phyloP scores from a whole-genome alignment of 2,888 invertebrate species.

The Hypomecis atomaria region DNA sequence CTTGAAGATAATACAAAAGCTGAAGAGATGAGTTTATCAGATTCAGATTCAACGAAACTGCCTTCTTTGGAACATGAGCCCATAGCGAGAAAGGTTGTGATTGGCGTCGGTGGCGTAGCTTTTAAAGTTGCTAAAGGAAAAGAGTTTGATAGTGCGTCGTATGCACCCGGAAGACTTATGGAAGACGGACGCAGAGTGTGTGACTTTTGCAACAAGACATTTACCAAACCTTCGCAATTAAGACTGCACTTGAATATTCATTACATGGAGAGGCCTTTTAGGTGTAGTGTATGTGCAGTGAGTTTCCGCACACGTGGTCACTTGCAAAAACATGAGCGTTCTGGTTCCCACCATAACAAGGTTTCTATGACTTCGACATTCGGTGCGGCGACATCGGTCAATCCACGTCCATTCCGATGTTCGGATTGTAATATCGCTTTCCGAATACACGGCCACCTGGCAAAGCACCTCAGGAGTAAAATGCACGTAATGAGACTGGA shows the following conservation, averaged over 20 bases:
- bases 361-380: conserved; percentile 95
- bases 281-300: conserved; percentile 96
- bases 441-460: conserved; percentile 97
- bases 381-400: conserved; percentile 93
- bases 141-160: conserved; percentile 75
- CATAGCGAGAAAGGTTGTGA: conserved; percentile 85
- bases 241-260: conserved; percentile 97
- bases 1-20: conserved; percentile 64
- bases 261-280: conserved; percentile 95
- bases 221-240: conserved; percentile 95
- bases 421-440: conserved; percentile 98
- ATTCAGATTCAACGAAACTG: conserved; percentile 67
- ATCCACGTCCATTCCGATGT: conserved; percentile 98
- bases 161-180: conserved; percentile 83
- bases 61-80: conserved; percentile 74
- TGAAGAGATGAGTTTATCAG: conserved; percentile 60
- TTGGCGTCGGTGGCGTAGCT: conserved; percentile 86
- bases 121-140: conserved; percentile 84
- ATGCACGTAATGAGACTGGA: conserved; percentile 98
- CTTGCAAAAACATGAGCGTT: conserved; percentile 96
- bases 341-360: conserved; percentile 96
- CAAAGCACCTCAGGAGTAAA: conserved; percentile 98
- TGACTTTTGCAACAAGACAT: conserved; percentile 95
- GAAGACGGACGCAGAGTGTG: conserved; percentile 92
- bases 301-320: conserved; percentile 96